Base-by-base conservation (phyloP, 2,113 vertebrate genomes). In the Caretta caretta region DNA sequence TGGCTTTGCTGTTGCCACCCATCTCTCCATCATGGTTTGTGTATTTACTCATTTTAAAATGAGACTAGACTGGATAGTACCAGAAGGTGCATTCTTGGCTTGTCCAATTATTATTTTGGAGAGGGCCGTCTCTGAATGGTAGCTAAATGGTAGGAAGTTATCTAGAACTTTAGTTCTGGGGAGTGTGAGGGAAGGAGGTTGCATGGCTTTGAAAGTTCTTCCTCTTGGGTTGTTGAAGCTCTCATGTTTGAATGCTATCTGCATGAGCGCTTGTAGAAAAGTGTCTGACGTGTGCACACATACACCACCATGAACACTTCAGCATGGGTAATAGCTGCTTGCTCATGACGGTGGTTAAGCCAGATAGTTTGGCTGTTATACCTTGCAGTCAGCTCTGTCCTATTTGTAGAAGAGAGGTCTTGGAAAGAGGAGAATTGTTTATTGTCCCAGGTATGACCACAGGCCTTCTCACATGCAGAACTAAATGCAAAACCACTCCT, bases 111-210 rank as follows among this genome's bases (percentile, higher is more conserved):
- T 29, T n/a, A 35, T 69, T 69, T n/a, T 69, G 62, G 62, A 69
- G 8, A n/a, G 65, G 65, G 1, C 4, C 10, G 62, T 65, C 19
- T n/a, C 65, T 20, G n/a, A 38, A 72, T 72, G 65, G 19, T 22
- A 38, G n/a, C 35, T 38, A 7, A 46, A 14, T 5, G 1, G 22
- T 25, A 46, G 42, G 72, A 48, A 46, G 10, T 29, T 1, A 0
- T 3, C 3, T 38, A 16, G 78, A 12, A 1, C 53, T 46, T 46
- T 50, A 1, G 51, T 5, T 50, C 10, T 1, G 2, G 54, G 69
- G 46, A 48, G 46, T 27, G 46, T 29, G 27, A 31, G 4, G 27
- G 11, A 2, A 51, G 48, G 53, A 8, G 14, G n/a, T 8, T 9
- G 8, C 22, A 38, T 24, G 27, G 5, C 19, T 51, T 20, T 80